phyloP scores from a whole-genome alignment of 2,113 vertebrate species.

The Zapornia atra region DNA sequence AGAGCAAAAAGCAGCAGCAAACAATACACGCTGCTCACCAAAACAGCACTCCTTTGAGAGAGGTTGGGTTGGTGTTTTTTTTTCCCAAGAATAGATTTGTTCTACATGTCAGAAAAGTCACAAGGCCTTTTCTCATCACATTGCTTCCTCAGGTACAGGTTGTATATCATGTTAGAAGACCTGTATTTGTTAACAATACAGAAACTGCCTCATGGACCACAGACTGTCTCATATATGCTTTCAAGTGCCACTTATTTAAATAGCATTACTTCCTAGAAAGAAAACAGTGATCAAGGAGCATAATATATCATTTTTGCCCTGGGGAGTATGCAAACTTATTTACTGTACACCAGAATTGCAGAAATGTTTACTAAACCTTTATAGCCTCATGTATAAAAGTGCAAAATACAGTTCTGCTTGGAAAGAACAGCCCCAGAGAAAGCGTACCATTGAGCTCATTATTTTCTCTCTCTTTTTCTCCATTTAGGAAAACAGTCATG shows the following conservation, averaged over 20 bases:
- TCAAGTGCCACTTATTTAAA: background rate
- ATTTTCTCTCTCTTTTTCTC: background rate
- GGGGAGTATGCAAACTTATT: background rate
- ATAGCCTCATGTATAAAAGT: background rate
- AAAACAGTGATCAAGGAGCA: background rate
- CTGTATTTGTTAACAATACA: background rate
- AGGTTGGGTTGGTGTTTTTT: background rate
- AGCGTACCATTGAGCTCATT: background rate
- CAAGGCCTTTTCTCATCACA: background rate
- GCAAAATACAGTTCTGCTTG: background rate
- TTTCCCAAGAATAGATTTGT: background rate
- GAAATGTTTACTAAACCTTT: background rate
- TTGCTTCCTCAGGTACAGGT: background rate
- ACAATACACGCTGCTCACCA: background rate
- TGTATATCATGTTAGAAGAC: background rate
- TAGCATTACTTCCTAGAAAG: background rate
- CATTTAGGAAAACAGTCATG: background rate
- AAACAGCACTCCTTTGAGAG: background rate
- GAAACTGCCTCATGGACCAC: background rate
- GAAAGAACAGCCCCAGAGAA: background rate
- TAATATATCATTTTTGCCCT: background rate
- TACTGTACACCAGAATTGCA: background rate
- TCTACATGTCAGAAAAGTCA: background rate
- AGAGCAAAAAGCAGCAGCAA: background rate
- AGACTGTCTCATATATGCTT: background rate